A percentile compares a stretch with the other conserved stretches of the same genome.
These are phyloP conservation scores for Periphyllus acericola DNA, from an alignment of 2,888 invertebrate genomes.

Conservation along the genomic window DNA sequence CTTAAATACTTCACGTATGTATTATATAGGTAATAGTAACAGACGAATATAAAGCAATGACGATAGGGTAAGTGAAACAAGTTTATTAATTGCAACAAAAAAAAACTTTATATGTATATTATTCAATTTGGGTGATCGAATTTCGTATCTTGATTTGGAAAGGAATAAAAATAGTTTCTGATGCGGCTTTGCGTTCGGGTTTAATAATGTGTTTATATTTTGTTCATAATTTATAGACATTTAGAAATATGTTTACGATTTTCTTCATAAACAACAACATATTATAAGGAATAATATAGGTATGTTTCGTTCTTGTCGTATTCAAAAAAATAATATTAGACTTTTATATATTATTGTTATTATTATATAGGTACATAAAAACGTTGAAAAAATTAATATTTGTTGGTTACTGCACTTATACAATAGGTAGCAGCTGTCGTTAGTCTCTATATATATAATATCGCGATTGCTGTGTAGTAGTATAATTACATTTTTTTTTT, in stretches of 20 bases:
- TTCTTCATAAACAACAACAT: not conserved
- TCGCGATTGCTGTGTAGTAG: not conserved
- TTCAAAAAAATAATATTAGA: not conserved
- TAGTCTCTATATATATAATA: slow-evolving; percentile 3
- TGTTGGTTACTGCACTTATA: slow-evolving; percentile 6
- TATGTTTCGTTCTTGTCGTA: not conserved
- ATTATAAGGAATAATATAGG: not conserved
- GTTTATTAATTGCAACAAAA: not conserved
- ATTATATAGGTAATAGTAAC: not conserved
- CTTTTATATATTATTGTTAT: no score
- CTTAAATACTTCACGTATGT: not conserved
- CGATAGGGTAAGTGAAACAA: not conserved
- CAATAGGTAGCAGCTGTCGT: slow-evolving; percentile 15
- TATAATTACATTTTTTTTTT: slow-evolving; percentile 11
- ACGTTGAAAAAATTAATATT: slow-evolving; percentile 26
- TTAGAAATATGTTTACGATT: not conserved
- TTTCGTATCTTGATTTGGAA: not conserved
- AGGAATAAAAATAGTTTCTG: not conserved
- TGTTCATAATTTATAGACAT: not conserved
- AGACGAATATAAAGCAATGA: not conserved
- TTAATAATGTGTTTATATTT: not conserved
- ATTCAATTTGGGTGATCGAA: not conserved
- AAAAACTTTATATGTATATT: not conserved
- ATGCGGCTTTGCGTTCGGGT: not conserved
- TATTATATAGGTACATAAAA: no score